A percentile compares a stretch with the other conserved stretches of the same genome.
Evolutionary conservation across 1,140 invertebrate genomes (phyloP).

Genomic region (Achatina immaculata): DNA sequence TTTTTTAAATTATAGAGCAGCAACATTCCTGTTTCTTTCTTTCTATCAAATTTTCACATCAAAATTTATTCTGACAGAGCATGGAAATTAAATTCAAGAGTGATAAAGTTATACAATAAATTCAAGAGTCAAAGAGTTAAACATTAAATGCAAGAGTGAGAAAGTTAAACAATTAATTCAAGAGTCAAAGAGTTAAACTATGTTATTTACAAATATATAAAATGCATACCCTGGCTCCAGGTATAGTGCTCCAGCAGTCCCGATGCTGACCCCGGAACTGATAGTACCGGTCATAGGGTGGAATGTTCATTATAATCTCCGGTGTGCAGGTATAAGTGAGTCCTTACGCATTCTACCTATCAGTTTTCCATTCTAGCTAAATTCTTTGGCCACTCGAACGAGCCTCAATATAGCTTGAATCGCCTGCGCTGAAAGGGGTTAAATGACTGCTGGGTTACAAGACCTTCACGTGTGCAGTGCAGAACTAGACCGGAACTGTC

Average conservation of each 20-base stretch:
- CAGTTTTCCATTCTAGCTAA: too few species aligned
- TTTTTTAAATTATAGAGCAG: not conserved
- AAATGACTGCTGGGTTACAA: too few species aligned
- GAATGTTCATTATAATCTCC: not conserved
- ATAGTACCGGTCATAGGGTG: not conserved
- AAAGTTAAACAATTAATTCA: not conserved
- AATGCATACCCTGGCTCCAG: slow-evolving; percentile 1
- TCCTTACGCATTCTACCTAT: too few species aligned
- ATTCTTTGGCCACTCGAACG: too few species aligned
- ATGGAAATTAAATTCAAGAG: not conserved
- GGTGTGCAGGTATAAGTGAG: too few species aligned
- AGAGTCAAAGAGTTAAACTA: too few species aligned
- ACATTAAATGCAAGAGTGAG: not conserved
- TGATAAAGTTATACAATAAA: not conserved
- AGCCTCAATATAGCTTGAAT: too few species aligned
- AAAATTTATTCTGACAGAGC: too few species aligned
- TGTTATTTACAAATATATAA: not conserved
- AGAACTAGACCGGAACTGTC: too few species aligned
- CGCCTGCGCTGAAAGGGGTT: too few species aligned
- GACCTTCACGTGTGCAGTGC: too few species aligned
- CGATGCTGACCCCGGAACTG: not conserved
- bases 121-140: not conserved
- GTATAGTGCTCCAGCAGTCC: not conserved
- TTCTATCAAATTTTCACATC: not conserved
- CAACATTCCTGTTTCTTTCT: not conserved